phyloP scores from a whole-genome alignment of 92 coral and sea anemone species.

The Paragorgia papillata region DNA sequence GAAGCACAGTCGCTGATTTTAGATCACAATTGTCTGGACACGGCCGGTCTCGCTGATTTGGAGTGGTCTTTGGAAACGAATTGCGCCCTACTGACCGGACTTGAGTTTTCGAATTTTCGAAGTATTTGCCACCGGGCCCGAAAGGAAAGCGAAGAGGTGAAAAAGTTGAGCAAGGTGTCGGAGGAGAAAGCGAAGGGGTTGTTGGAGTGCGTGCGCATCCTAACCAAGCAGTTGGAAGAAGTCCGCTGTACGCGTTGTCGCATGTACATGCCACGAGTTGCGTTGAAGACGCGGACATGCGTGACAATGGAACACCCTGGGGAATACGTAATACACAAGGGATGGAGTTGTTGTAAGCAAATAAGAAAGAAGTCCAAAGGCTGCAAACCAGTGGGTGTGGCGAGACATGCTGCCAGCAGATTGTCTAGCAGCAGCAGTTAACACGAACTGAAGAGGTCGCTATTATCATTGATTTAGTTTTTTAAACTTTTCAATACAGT shows the following conservation, averaged over 20 bases:
- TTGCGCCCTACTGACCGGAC: constrained; percentile 54
- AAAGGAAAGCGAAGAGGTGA: constrained; percentile 68
- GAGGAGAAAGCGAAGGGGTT: constrained; percentile 84
- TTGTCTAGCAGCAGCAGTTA: constrained; percentile 14
- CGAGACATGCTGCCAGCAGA: constrained; percentile 53
- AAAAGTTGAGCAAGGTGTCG: constrained; percentile 60
- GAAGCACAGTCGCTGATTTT: constrained; percentile 71
- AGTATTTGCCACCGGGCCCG: constrained; percentile 75
- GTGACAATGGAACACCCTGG: constrained; percentile 88
- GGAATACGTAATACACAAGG: constrained; percentile 67
- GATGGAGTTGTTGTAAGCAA: constrained; percentile 97
- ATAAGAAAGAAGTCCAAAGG: constrained; percentile 82
- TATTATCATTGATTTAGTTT: too few relatives aligned
- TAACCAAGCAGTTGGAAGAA: constrained; percentile 92
- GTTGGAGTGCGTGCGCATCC: constrained; percentile 84
- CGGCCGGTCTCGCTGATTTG: constrained; percentile 70
- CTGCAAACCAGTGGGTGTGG: constrained; percentile 80
- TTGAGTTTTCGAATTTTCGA: constrained; percentile 74
- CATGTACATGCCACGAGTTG: constrained; percentile 86
- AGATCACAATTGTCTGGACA: constrained; percentile 79
- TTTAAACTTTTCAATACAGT: too few relatives aligned
- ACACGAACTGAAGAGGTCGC: too few relatives aligned
- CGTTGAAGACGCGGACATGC: constrained; percentile 90
- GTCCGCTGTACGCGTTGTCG: constrained; percentile 90
- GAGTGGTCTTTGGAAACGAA: constrained; percentile 92